These are phyloP conservation scores for Picathartes gymnocephalus DNA, from an alignment of 2,113 vertebrate genomes.

Conservation along the genomic window DNA sequence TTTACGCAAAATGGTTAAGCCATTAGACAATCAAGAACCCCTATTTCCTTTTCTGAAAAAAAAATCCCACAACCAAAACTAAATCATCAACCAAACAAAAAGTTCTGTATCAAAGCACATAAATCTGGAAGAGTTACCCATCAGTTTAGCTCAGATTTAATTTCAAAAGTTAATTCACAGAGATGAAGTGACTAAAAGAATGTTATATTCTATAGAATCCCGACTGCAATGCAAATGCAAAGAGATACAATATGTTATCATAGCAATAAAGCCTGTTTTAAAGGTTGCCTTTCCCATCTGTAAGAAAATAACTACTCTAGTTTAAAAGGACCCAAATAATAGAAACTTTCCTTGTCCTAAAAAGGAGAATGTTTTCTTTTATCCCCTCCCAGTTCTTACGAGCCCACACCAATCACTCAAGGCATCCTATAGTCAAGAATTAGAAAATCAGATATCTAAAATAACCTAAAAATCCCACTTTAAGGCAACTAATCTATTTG, in stretches of 20 bases:
- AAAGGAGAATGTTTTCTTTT: not conserved
- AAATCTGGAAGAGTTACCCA: not conserved
- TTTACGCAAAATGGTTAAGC: not conserved
- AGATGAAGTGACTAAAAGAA: not conserved
- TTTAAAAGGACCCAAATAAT: not conserved
- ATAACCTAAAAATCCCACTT: not conserved
- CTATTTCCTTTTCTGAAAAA: not conserved
- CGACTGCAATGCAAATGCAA: not conserved
- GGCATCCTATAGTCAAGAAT: not conserved
- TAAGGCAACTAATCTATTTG: not conserved
- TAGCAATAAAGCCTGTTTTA: not conserved
- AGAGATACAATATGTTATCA: not conserved
- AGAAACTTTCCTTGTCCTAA: not conserved
- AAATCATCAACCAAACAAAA: not conserved
- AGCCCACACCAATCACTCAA: no score
- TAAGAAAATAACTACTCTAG: not conserved
- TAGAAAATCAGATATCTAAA: not conserved
- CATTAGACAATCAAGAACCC: not conserved
- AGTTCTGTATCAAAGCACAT: not conserved
- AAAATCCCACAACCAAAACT: not conserved
- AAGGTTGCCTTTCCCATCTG: not conserved
- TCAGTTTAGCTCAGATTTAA: not conserved
- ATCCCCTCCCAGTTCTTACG: fast-evolving
- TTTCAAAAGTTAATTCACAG: not conserved
- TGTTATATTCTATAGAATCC: not conserved